Percentiles rank a stretch among this genome's conserved stretches.
Conservation (phyloP, 2,797 vertebrate genomes). For the Mionectes olivaceus region DNA sequence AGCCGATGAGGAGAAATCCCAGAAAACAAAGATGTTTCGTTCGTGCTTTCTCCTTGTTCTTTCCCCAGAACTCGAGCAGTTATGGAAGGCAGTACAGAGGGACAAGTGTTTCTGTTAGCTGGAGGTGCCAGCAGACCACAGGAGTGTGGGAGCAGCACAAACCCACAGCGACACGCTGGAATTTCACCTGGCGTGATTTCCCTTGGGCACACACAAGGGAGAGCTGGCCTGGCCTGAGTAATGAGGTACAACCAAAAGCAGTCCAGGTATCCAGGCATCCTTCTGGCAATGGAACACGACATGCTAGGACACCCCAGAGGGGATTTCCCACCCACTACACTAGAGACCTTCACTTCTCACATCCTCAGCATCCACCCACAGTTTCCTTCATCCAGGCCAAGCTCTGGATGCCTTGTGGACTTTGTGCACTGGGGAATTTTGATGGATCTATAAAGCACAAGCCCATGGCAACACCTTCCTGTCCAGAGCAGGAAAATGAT, state of each 20-base stretch:
- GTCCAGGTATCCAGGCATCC: background rate
- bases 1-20: slow-evolving; percentile 66
- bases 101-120: background rate
- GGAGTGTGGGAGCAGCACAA: background rate
- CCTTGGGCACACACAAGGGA: fast-evolving
- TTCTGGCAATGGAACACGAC: background rate
- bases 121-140: background rate
- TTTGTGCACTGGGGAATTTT: background rate
- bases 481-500: background rate
- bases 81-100: background rate
- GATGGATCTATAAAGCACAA: background rate
- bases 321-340: background rate
- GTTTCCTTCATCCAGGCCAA: background rate
- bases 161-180: fast-evolving
- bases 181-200: background rate
- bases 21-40: slow-evolving; percentile 24
- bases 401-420: background rate
- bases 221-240: background rate
- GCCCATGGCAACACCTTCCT: fast-evolving
- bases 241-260: background rate
- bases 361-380: background rate
- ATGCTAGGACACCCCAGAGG: fast-evolving
- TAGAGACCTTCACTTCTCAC: background rate
- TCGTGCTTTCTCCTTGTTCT: background rate
- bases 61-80: slow-evolving; percentile 1